Evolutionary conservation across 1,140 invertebrate species (phyloP), one percentile per base, ranked within the genome.

Genomic region (Antheraea pernyi): DNA sequence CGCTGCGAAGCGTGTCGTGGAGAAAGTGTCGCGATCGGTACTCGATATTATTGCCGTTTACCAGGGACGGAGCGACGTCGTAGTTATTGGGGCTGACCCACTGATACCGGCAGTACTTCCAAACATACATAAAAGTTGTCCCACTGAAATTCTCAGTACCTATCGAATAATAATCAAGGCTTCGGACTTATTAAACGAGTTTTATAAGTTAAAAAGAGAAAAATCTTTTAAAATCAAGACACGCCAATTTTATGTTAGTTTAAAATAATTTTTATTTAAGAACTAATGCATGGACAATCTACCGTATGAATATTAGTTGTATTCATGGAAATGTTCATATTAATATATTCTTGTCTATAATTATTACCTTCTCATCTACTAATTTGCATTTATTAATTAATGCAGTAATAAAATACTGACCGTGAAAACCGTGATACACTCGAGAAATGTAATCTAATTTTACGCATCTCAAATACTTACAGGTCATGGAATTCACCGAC

Each of bases 1-100:
- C n/a, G 46, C 46, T 60, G 60, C 36, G 19, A 39, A 68, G 68
- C 72, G 69, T 73, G 62, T 65, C 68, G 65, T 10, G 53, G 72
- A 70, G 72, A 73, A 73, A 73, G 72, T 73, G 68, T 70, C 68
- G 65, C 69, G 68, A 42, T 73, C 63, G 61, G 30, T 69, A 67
- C 68, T 53, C 71, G 65, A 67, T 67, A 67, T 73, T 73, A 73
- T 73, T 73, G 7, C 30, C 64, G 53, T 48, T 6, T 65, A 53
- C 59, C 22, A 22, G 22, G 61, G 61, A 22, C 61, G 61, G 61
- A 63, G 61, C 61, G 13, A 37, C 8, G 18, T 7, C 39, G 7
- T 42, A 11, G 7, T 42, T 53, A 6, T 53, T 16, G 11, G 46
- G 46, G 13, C 16, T 53, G 9, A 1, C 46, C 46, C 46, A 13